Base-by-base conservation (phyloP, 2,113 vertebrate species). In the Saimiri boliviensis region DNA sequence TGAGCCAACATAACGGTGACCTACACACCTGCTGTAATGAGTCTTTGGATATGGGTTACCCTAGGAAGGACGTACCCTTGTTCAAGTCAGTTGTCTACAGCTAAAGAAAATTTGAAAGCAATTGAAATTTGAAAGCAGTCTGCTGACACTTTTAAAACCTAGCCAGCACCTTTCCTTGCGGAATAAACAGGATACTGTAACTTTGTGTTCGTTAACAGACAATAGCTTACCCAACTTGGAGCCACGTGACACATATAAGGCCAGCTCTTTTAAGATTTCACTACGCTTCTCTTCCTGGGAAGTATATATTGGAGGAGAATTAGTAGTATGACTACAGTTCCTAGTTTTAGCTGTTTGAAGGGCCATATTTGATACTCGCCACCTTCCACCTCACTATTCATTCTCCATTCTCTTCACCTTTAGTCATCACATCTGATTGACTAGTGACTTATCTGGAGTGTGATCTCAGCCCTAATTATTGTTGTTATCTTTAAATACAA, bases 1-100 rank as follows among this genome's bases (percentile, higher is more conserved):
- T 37, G 7, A 8, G 3, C 9, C 56, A 86, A 17, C 10, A 7
- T 0, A 0, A 0, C 60, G 0, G 13, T 11, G 21, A 56, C 30
- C 40, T 40, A 21, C 12, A 40, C 2, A 10, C 1, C 12, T 58
- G 5, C 11, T 32, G 0, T 25, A 52, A 1, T 54, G 11, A 49
- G 14, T n/a, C 37, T 73, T 52, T 56, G 71, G 8, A 25, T 32
- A n/a, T 10, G 4, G 2, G 7, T 32, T 25, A 66, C 2, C 14
- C 12, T 42, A 23, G 60, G 21, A n/a, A 66, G 12, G 5, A 73
- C 7, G 13, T 73, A 8, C 16, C 17, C 14, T 56, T 56, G 68
- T 58, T 8, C 52, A 87, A n/a, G 9, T 56, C 35, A 23, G 10
- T 16, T 66, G 2, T 87, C 45, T 79, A 20, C 3, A n/a, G 25